Evolutionary conservation across 2,113 vertebrate genomes (phyloP).

Genomic region (Strix uralensis): DNA sequence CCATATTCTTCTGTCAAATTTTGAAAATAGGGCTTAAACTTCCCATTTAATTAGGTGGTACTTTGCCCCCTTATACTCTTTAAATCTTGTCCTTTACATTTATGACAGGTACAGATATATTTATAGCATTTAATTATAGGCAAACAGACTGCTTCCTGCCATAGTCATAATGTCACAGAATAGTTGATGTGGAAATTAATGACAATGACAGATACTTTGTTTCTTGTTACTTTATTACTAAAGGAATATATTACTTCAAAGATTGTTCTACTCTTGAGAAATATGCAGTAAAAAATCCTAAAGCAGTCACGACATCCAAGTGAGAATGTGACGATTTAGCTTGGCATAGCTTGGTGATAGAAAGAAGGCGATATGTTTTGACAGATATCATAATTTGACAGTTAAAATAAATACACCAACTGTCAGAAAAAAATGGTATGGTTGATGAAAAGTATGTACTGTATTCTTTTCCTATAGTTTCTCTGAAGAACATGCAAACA

Average conservation of each 20-base stretch:
- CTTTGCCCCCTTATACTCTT: not conserved
- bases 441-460: not conserved
- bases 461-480: not conserved
- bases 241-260: not conserved
- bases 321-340: not conserved
- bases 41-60: not conserved
- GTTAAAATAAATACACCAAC: slow-evolving; percentile 55
- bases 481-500: not conserved
- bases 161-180: not conserved
- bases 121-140: not conserved
- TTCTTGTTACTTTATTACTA: not conserved
- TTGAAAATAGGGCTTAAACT: not conserved
- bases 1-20: not conserved
- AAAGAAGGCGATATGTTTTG: slow-evolving; percentile 31
- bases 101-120: not conserved
- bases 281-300: slow-evolving; percentile 20
- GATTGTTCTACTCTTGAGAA: not conserved
- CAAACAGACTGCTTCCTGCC: not conserved
- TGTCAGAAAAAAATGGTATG: slow-evolving; percentile 7
- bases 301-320: slow-evolving; percentile 22
- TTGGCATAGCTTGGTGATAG: not conserved
- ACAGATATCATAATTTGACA: slow-evolving; percentile 25
- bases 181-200: not conserved
- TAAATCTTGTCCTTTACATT: not conserved
- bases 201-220: not conserved